Base-by-base conservation (phyloP, 2,888 invertebrate species). In the Bellardia bayeri region DNA sequence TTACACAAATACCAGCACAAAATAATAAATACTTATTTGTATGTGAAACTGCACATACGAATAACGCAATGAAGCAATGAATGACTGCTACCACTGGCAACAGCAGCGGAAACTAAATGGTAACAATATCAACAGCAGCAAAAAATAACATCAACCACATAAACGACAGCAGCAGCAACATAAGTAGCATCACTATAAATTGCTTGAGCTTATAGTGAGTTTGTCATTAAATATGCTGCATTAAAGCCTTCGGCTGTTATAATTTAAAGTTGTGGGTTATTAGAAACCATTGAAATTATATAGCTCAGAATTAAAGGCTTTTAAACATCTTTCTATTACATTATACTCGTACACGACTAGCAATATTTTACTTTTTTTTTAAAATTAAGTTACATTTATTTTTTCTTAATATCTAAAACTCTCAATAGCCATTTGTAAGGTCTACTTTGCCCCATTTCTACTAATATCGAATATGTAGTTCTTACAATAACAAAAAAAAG, bases 1-100 rank as follows among this genome's bases (percentile, higher is more conserved):
- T 83, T 78, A 71, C 54, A 71, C 69, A 71, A 64, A 64, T 64
- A 64, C 58, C 23, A 78, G 5, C 23, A 49, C 45, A 79, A 71
- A 64, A 64, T 45, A 64, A 72, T 64, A 45, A 23, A 63, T 54
- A 14, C 13, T 30, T 66, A 33, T 54, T 69, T 82, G 40, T 51
- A 37, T 56, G n/a, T 37, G 61, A 42, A 54, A 54, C 14, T 40
- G 42, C 33, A 56, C 23, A 66, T n/a, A 11, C 56, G 23, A 74
- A 66, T 45, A 56, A 42, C 37, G 14, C 49, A 71, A 23, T 23
- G 23, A 23, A 23, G 37, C 37, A 71, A 9, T 37, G 16, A n/a
- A 33, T 33, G 51, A 54, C n/a, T n/a, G 16, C 23, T 64, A 49
- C 3, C 4, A 42, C 33, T n/a, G 6, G 30, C n/a, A 51, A 63